Percentiles rank a stretch among this genome's conserved stretches.
These are phyloP conservation scores for Drosophila limbata DNA, from an alignment of 2,888 invertebrate genomes.

Conservation along the genomic window DNA sequence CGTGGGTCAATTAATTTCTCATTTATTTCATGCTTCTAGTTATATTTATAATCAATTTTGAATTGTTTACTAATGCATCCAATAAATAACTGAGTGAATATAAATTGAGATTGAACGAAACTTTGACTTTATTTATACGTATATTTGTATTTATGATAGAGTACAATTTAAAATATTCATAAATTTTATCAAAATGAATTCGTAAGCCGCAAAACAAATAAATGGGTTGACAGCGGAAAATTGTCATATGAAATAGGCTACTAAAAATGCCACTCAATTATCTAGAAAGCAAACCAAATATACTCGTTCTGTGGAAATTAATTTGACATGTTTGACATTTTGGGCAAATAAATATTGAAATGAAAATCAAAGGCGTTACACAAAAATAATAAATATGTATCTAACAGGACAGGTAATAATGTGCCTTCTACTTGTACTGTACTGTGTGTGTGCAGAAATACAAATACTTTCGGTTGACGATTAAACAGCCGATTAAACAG, in stretches of 20 bases:
- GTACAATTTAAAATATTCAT: slow-evolving; percentile 22
- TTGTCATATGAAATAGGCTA: slow-evolving; percentile 30
- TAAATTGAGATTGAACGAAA: slow-evolving; percentile 1
- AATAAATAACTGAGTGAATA: slow-evolving; percentile 31
- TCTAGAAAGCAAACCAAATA: slow-evolving; percentile 69
- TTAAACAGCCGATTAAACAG: slow-evolving; percentile 41
- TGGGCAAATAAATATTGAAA: slow-evolving; percentile 57
- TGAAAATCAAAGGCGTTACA: slow-evolving; percentile 43
- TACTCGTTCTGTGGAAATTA: slow-evolving; percentile 58
- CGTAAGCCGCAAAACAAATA: slow-evolving; percentile 30
- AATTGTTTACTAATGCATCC: slow-evolving; percentile 10
- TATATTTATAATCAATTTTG: slow-evolving; percentile 14
- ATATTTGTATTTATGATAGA: background rate
- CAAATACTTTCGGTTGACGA: slow-evolving; percentile 55
- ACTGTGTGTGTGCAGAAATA: slow-evolving; percentile 24
- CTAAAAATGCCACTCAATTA: slow-evolving; percentile 67
- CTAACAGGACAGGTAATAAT: slow-evolving; percentile 27
- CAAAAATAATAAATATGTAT: slow-evolving; percentile 28
- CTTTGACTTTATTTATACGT: background rate
- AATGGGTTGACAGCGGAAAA: slow-evolving; percentile 10
- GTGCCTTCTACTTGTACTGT: slow-evolving; percentile 19
- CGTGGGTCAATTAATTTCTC: slow-evolving; percentile 3
- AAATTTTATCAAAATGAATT: slow-evolving; percentile 11
- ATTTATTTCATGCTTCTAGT: background rate
- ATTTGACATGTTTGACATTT: slow-evolving; percentile 78